Evolutionary conservation across 1,140 invertebrate species (phyloP), one percentile per base, ranked within the genome.

Genomic region (Drosophila bifasciata): DNA sequence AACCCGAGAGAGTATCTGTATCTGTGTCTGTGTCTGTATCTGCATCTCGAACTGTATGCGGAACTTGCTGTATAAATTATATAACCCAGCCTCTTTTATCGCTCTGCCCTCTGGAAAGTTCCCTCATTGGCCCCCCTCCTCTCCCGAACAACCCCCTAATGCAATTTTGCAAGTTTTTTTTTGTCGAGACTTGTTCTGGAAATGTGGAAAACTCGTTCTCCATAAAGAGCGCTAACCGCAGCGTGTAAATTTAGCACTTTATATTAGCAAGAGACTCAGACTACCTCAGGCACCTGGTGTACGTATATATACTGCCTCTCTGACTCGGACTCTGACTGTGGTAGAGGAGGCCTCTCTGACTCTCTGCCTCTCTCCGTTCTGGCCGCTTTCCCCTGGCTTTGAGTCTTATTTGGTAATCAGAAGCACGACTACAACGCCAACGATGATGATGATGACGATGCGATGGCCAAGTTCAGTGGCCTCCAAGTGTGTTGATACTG

Each of bases 401-500:
- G 11, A 13, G 32, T 36, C 32, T 74, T 76, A 86, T 85, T 86
- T 85, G 80, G 83, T 85, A 85, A 85, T 86, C 77, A 77, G 28
- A 62, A 19, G 41, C 61, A 46, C 41, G 25, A 36, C 3, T 32
- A 21, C 61, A 40, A 36, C 16, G n/a, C 50, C 62, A 28, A 32
- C 50, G 67, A 77, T 36, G 32, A 36, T 13, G 32, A 36, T 36
- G 32, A 36, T 36, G 32, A 36, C 32, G 32, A 36, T 7, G 41
- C 55, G 57, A 72, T 53, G 80, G 69, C 78, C 80, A 85, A 85
- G 80, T 85, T 85, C 80, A 86, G 78, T 78, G 83, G 69, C 83
- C 83, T 86, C 83, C 70, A 88, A 86, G 68, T 81, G 81, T 86
- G 81, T 86, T 86, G 81, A 55, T 40, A 53, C 48, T 66, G 32